Evolutionary conservation across 2,797 vertebrate species (phyloP), one percentile per base, ranked within the genome.

Genomic region (Microctenopoma stevenorrisi): DNA sequence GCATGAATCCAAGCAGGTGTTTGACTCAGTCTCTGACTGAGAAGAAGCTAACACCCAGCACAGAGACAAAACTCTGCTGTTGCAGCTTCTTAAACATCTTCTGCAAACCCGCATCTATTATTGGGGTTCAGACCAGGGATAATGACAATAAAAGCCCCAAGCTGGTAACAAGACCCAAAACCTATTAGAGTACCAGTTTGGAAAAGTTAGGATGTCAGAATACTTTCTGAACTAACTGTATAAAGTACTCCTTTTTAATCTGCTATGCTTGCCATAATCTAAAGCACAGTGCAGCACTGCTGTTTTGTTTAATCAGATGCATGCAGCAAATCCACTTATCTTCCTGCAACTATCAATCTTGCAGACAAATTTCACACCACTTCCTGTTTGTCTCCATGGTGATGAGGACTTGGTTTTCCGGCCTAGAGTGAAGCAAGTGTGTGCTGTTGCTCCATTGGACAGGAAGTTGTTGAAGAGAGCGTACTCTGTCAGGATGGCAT

Each of bases 381-480:
- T 94, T 95, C 94, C 94, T 94, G 93, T 92, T 90, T 82, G 90
- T 94, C 83, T 86, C 93, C 89, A 93, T 94, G 88, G 92, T 78
- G 88, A 93, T 79, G 3, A 76, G 65, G 71, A 80, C 72, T 18
- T 85, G 64, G 85, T 86, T 91, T 93, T 92, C 90, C 89, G 88
- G 87, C 84, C 64, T 44, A 77, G 74, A 74, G 79, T 83, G 75
- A 87, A 86, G 84, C 60, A 86, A 91, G 76, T 71, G 54, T 70
- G 72, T 22, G 73, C 57, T 71, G 70, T 88, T 86, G 71, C 86
- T 82, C 72, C 80, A 79, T 83, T 84, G 79, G 78, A 88, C 86
- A 89, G 92, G 92, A 93, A 92, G 83, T 68, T 62, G 42, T 79
- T 86, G 79, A 60, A 76, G 74, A 85, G 49, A 84, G 79, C 18